These are phyloP conservation scores for Notolepis coatsorum DNA, from an alignment of 2,797 vertebrate species.

Conservation along the genomic window DNA sequence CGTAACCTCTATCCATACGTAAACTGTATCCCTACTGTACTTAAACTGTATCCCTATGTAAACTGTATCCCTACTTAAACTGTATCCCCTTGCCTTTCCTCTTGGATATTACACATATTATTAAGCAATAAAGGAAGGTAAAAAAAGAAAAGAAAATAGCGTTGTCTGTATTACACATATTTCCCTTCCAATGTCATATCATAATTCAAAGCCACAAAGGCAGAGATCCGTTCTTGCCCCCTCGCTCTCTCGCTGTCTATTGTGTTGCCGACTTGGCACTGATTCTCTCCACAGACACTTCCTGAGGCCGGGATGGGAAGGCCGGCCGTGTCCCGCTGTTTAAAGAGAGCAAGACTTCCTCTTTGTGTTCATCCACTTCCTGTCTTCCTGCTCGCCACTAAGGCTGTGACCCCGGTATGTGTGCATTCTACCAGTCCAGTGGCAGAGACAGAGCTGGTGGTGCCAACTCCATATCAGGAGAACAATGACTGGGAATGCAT, in stretches of 20 bases:
- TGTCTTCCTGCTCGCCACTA: constrained; percentile 26
- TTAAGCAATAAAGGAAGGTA: too few relatives aligned
- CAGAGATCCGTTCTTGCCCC: constrained; percentile 2
- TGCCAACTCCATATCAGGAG: background rate
- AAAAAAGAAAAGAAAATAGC: too few relatives aligned
- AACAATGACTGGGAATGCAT: background rate
- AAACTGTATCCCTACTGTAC: too few relatives aligned
- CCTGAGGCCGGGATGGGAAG: constrained; percentile 65
- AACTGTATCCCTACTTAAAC: too few relatives aligned
- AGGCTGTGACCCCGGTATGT: constrained; percentile 36
- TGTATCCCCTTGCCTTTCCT: too few relatives aligned
- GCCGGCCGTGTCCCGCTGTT: background rate
- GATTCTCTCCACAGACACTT: constrained; percentile 46
- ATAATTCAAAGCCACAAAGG: too few relatives aligned
- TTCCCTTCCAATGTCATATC: too few relatives aligned
- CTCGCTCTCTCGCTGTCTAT: constrained; percentile 35
- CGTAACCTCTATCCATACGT: too few relatives aligned
- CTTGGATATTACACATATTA: too few relatives aligned
- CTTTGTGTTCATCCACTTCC: constrained; percentile 42
- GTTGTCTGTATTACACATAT: too few relatives aligned
- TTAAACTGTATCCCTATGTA: too few relatives aligned
- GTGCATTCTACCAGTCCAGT: background rate
- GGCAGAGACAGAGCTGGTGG: constrained; percentile 11
- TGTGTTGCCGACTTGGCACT: constrained; percentile 34
- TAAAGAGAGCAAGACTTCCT: constrained; percentile 53